Base-by-base conservation (phyloP, 2,888 invertebrate species). In the Mantis religiosa region DNA sequence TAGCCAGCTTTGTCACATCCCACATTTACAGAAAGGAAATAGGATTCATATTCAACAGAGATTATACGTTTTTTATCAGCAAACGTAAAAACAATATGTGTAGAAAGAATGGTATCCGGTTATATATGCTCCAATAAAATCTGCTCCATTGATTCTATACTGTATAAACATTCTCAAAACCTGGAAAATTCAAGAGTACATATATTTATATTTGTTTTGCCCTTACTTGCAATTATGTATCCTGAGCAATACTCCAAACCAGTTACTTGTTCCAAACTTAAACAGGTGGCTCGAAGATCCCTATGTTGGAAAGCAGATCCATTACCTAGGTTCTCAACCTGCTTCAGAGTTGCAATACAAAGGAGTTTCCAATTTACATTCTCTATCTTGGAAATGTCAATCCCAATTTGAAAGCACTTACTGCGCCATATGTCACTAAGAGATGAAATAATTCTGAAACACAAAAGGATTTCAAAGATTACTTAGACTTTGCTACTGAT, bases 151-250 rank as follows among this genome's bases (percentile, higher is more conserved):
- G 41, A 41, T 41, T 41, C 41, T 41, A 12, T 41, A 41, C 1
- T 2, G 12, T 41, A 41, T 41, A 41, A 41, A 12, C 1, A 41
- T 12, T 41, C 12, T 41, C 2, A 7, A 34, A 34, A 34, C 34
- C 34, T 34, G 12, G 41, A 12, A 41, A 41, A 12, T 2, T 12
- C 41, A 41, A 41, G 41, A 41, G 34, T n/a, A n/a, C 30, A 2
- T 30, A 30, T 3, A 4, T 30, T 3, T 2, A 30, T 34, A 34
- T 34, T 8, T 41, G 41, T 41, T 41, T 41, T 12, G 12, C 12
- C 82, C 90, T 88, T 88, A 90, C 90, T 88, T 88, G 89, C 90
- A 81, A 90, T 86, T 27, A 90, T 71, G 41, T 85, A 86, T 71
- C 89, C 90, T 54, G 87, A 41, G 82, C 85, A 90, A 82, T 90